Conservation (phyloP, 35 echinoderm and acorn worm species). For the Ophiothrix spiculata region DNA sequence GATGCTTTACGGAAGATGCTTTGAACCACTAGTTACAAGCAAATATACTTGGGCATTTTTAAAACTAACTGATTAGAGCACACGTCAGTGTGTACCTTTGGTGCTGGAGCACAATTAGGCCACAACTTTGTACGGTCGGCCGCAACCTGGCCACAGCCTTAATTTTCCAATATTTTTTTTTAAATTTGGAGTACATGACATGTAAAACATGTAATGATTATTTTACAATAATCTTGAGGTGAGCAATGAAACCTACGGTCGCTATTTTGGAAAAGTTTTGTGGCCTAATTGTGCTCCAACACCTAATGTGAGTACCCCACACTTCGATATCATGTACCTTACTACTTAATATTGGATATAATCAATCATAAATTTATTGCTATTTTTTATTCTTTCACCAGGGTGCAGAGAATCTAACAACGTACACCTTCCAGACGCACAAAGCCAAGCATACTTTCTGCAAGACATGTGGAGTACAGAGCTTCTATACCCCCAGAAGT, state of each 20-base stretch:
- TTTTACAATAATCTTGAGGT: background rate
- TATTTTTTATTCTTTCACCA: slow-evolving; percentile 24
- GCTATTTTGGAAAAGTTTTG: background rate
- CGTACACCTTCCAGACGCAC: slow-evolving; percentile 85
- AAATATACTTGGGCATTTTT: no score
- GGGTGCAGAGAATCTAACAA: slow-evolving; percentile 82
- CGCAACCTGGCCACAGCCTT: no score
- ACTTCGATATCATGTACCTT: no score
- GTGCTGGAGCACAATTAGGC: no score
- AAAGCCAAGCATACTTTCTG: slow-evolving; percentile 92
- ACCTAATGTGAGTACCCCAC: no score
- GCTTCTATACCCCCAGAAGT: slow-evolving; percentile 91
- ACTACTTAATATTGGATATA: background rate
- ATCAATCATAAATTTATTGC: background rate
- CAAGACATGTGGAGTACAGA: slow-evolving; percentile 95
- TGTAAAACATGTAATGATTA: background rate
- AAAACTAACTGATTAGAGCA: no score
- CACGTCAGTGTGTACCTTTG: no score
- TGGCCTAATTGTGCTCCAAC: background rate
- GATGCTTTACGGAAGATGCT: no score
- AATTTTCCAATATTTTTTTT: no score
- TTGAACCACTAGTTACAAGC: no score
- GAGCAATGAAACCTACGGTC: background rate
- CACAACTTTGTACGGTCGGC: no score
- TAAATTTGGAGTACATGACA: background rate